These are phyloP conservation scores for Zoroaster sp. DNA, from an alignment of 53 echinoderm and acorn worm species.

Conservation along the genomic window DNA sequence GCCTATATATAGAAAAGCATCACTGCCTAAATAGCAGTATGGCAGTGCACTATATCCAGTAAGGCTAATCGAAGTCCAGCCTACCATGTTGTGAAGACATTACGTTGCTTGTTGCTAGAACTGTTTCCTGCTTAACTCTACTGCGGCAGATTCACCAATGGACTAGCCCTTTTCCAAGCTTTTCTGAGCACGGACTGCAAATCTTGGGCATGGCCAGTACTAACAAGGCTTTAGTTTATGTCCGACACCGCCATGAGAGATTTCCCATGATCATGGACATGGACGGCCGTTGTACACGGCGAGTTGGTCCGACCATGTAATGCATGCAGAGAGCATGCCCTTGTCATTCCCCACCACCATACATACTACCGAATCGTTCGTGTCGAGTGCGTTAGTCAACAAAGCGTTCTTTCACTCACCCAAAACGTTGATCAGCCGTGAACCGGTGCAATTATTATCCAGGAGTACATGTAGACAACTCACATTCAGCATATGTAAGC, in stretches of 20 bases:
- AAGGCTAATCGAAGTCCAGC: not conserved
- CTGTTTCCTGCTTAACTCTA: not conserved
- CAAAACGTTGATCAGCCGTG: conserved; percentile 30
- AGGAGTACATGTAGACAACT: not conserved
- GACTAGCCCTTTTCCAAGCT: not conserved
- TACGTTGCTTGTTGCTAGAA: not conserved
- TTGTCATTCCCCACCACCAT: not conserved
- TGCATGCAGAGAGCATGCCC: not conserved
- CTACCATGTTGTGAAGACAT: not conserved
- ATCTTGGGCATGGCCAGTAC: not conserved
- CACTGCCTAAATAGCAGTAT: no score
- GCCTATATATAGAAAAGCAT: no score
- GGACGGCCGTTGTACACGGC: conserved; percentile 16
- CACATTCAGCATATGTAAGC: not conserved
- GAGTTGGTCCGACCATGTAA: not conserved
- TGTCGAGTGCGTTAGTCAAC: conserved; percentile 13
- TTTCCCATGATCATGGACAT: not conserved
- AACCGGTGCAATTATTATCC: conserved; percentile 17
- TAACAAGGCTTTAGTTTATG: not conserved
- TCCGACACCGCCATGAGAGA: conserved; percentile 8
- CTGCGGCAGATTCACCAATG: not conserved
- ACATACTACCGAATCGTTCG: not conserved
- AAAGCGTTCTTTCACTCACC: conserved; percentile 49
- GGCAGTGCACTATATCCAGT: no score
- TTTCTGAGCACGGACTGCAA: not conserved